Conservation (phyloP, 1,140 invertebrate species). For the Schlechtendalia chinensis region DNA sequence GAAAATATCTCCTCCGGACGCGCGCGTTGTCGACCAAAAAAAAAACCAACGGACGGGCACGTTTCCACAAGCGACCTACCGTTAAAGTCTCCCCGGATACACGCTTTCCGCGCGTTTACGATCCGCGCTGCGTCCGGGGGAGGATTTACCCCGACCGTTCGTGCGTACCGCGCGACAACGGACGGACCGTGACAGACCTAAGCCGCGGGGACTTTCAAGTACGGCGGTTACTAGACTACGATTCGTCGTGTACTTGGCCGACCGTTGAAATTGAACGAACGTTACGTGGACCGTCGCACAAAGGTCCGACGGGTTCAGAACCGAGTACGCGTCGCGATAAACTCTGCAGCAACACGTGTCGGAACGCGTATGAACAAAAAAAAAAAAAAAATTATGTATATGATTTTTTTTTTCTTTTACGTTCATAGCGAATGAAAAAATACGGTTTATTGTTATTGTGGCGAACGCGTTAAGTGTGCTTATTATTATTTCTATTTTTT, state of each 20-base stretch:
- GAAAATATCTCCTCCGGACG: no score
- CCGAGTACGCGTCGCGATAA: neutral
- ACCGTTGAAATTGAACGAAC: constrained; percentile 26
- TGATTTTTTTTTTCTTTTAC: neutral
- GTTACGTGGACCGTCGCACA: no score
- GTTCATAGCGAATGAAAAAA: no score
- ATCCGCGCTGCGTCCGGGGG: no score
- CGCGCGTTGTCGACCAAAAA: neutral
- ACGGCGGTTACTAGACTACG: no score
- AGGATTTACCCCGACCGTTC: no score
- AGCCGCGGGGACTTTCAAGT: no score
- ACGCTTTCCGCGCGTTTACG: no score
- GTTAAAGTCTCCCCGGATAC: constrained; percentile 47
- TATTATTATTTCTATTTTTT: neutral
- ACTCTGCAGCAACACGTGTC: no score
- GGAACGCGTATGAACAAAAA: neutral
- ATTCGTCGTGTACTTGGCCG: neutral
- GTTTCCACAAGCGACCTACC: neutral
- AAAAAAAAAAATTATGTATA: no score
- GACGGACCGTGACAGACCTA: no score
- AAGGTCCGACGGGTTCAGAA: constrained; percentile 12
- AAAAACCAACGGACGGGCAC: neutral
- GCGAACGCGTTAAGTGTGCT: neutral
- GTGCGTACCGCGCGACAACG: no score
- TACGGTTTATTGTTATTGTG: neutral